These are phyloP conservation scores for Heteractis magnifica DNA, from an alignment of 92 coral and sea anemone species.

Conservation along the genomic window DNA sequence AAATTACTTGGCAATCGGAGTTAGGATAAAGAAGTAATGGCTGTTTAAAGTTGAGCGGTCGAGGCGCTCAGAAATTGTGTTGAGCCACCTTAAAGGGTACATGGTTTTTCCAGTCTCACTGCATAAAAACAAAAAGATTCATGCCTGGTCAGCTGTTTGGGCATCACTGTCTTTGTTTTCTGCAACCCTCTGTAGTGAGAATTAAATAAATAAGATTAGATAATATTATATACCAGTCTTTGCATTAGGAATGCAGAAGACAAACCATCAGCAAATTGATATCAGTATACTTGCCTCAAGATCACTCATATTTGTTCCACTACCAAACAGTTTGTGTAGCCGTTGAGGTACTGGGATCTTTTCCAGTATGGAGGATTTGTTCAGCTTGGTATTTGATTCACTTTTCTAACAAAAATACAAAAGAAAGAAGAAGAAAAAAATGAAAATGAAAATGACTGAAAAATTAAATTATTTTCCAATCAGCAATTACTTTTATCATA, in stretches of 20 bases:
- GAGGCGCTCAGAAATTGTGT: too few species aligned
- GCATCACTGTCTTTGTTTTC: slow-evolving; percentile 61
- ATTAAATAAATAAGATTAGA: too few species aligned
- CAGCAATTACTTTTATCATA: too few species aligned
- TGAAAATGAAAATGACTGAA: too few species aligned
- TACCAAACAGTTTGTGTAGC: slow-evolving; percentile 80
- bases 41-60: too few species aligned
- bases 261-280: not conserved
- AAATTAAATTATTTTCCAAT: too few species aligned
- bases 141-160: slow-evolving; percentile 70
- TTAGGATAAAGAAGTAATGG: too few species aligned
- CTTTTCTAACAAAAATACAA: not conserved
- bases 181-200: slow-evolving; percentile 45
- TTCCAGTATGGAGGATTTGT: slow-evolving; percentile 48
- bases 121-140: not conserved
- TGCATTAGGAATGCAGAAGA: not conserved
- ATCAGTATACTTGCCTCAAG: slow-evolving; percentile 55
- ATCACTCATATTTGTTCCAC: slow-evolving; percentile 64
- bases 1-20: too few species aligned
- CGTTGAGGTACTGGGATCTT: slow-evolving; percentile 76
- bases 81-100: too few species aligned
- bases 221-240: too few species aligned
- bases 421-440: not conserved
- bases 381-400: slow-evolving; percentile 14
- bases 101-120: too few species aligned